Evolutionary conservation across 2,888 invertebrate species (phyloP), one percentile per base, ranked within the genome.

Genomic region (Alviniconcha strummeri): DNA sequence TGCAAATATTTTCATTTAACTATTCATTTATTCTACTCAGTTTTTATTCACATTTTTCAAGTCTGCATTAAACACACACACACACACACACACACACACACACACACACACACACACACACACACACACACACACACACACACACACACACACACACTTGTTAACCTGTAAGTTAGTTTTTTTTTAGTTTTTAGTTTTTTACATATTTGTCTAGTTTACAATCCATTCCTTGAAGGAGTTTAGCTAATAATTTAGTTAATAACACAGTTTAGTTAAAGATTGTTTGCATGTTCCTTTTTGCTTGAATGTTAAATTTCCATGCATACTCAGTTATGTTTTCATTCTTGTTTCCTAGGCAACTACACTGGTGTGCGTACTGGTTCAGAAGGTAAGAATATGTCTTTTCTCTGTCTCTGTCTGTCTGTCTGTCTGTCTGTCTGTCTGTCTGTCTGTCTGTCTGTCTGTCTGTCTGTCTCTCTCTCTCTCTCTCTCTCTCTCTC

Each of bases 61-160:
- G 36, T 36, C 36, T 36, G 36, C 36, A 36, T 36, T 36, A 75
- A 54, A 75, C 55, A 75, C 74, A 75, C 54, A 75, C 55, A 54
- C 74, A 75, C 74, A 75, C 74, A 54, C 74, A 15, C 17, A 15
- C 55, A 75, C 5, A n/a, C 76, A 56, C n/a, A n/a, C 56, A 56
- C 17, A 76, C 56, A 76, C 6, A 72, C 19, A n/a, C n/a, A n/a
- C 56, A 76, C 19, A 19, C 19, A 71, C 71, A 71, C 71, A 71
- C 71, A 71, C 71, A 71, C 71, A 54, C 55, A 75, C 55, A 75
- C 55, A 75, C 55, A 75, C 55, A 75, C 55, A 75, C 55, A 75
- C 55, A 54, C 55, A 75, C 55, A 75, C 55, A 75, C 55, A 75
- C 55, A 75, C 55, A 75, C 55, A 75, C 55, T 55, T n/a, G 55